Conservation (phyloP, 2,888 invertebrate species). For the Oscheius sp. region DNA sequence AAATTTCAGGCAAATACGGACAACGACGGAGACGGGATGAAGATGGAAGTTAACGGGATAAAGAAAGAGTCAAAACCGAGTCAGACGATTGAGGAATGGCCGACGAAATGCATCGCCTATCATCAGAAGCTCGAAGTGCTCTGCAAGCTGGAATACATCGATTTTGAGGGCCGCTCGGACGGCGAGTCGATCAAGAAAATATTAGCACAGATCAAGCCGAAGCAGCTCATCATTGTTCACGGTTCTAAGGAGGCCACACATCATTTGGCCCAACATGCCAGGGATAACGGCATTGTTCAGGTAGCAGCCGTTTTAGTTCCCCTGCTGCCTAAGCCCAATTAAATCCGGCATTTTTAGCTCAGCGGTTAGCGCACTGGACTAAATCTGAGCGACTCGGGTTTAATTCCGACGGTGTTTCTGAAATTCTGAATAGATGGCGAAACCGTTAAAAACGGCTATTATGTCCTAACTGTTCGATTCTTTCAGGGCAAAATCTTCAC, state of each 20-base stretch:
- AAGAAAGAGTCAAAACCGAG: background rate
- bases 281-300: slow-evolving; percentile 55
- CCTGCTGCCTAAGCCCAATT: background rate
- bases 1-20: slow-evolving; percentile 40
- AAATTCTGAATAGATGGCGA: too few species aligned
- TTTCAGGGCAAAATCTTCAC: slow-evolving; percentile 80
- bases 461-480: too few species aligned
- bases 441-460: too few species aligned
- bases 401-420: background rate
- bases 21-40: slow-evolving; percentile 44
- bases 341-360: background rate
- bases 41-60: slow-evolving; percentile 12
- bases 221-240: slow-evolving; percentile 76
- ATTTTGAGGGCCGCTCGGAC: slow-evolving; percentile 89
- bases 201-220: slow-evolving; percentile 76
- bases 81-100: slow-evolving; percentile 62
- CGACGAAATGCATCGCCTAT: slow-evolving; percentile 72
- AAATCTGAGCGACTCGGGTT: slow-evolving; percentile 2
- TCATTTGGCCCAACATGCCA: slow-evolving; percentile 78
- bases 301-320: slow-evolving; percentile 12
- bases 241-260: slow-evolving; percentile 82
- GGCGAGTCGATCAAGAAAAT: slow-evolving; percentile 82
- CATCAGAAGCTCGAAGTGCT: slow-evolving; percentile 67
- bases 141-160: slow-evolving; percentile 82
- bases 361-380: too few species aligned